Percentiles rank a stretch among this genome's conserved stretches.
These are phyloP conservation scores for Mormyrus iriodes DNA, from an alignment of 2,113 vertebrate genomes.

Conservation along the genomic window DNA sequence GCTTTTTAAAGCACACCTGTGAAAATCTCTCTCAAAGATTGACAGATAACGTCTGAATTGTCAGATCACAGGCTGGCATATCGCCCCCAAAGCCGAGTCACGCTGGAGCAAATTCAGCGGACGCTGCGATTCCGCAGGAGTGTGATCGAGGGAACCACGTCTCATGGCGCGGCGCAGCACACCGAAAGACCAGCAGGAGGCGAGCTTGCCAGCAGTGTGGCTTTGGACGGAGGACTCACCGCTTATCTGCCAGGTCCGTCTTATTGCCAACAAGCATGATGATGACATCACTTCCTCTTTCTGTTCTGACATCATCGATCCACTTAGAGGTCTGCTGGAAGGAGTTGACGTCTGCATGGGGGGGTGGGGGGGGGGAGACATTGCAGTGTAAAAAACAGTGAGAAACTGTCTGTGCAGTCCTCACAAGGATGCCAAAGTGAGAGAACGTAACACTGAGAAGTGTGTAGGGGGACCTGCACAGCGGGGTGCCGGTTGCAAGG, in stretches of 20 bases:
- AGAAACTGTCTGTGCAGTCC: background rate
- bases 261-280: constrained; percentile 92
- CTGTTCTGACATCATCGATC: constrained; percentile 88
- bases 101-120: background rate
- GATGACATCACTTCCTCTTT: constrained; percentile 88
- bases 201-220: background rate
- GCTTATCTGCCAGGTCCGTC: constrained; percentile 85
- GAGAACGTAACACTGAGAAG: background rate
- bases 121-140: background rate
- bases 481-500: background rate
- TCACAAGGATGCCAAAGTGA: background rate
- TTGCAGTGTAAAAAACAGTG: background rate
- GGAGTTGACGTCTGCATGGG: constrained; percentile 77
- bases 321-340: constrained; percentile 91
- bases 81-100: background rate
- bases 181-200: background rate
- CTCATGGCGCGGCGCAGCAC: background rate
- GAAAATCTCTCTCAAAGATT: background rate
- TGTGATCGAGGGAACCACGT: background rate
- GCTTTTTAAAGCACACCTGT: background rate
- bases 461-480: background rate
- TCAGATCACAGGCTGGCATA: background rate
- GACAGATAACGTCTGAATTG: background rate
- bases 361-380: background rate
- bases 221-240: constrained; percentile 52